Evolutionary conservation across 2,888 invertebrate species (phyloP), one percentile per base, ranked within the genome.

Genomic region (Rhamnusium bicolor): DNA sequence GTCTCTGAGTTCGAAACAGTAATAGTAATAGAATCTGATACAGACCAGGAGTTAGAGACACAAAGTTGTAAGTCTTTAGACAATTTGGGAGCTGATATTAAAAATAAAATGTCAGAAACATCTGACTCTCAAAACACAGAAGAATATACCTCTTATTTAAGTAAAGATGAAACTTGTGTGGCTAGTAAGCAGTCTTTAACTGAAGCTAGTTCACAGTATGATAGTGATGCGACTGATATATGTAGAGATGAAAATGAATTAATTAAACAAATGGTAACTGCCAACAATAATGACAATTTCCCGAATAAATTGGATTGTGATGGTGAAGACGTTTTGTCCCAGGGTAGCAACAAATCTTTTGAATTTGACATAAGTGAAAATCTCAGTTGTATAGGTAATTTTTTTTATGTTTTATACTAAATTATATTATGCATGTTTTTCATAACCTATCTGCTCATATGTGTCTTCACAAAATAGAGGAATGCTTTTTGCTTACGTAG

Each of bases 351-450:
- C 63, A 58, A 63, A 29, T 75, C 75, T 14, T 75, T 60, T 47
- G 75, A 72, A 63, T 75, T 75, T 65, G 68, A 72, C 54, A 60
- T 71, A 51, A 65, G 47, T 40, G 62, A 58, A 32, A 27, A 56
- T 47, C 19, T 47, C 58, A 49, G 62, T 8, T 14, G 32, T 8
- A 40, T 66, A 74, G 74, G 74, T 74, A 72, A 72, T 51, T 29
- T 19, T 73, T 63, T 27, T 67, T 29, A 12, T 32, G 2, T 32
- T 24, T 12, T 40, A 12, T 4, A 40, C n/a, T n/a, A 40, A 40
- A 40, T n/a, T 40, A 40, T n/a, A 24, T 6, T 24, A n/a, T 3
- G 12, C n/a, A 14, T 40, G n/a, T 40, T 40, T 40, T 40, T 40
- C n/a, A 2, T 40, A 12, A n/a, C 40, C n/a, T n/a, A 40, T 1